Percentiles rank a stretch among this genome's conserved stretches.
Conservation (phyloP, 1,140 invertebrate genomes). For the Lineus longissimus region DNA sequence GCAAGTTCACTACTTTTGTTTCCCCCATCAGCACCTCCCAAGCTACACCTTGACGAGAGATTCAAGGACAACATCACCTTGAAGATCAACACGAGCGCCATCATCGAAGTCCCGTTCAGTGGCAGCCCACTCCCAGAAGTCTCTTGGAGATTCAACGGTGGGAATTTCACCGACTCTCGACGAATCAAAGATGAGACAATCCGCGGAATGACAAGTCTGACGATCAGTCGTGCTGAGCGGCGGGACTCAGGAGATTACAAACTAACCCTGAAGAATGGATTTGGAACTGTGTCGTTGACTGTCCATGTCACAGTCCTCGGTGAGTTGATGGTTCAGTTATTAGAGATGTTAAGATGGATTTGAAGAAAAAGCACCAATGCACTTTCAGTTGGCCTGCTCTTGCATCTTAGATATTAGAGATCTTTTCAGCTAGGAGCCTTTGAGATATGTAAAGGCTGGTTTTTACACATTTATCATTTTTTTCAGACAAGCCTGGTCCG, state of each 20-base stretch:
- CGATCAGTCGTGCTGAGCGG: constrained; percentile 40
- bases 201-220: constrained; percentile 46
- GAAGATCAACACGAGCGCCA: constrained; percentile 44
- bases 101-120: constrained; percentile 50
- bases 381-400: too few relatives aligned
- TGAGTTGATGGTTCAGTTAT: neutral
- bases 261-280: constrained; percentile 45
- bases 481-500: constrained; percentile 42
- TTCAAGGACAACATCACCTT: constrained; percentile 44
- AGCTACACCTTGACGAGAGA: constrained; percentile 41
- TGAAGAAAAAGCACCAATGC: too few relatives aligned
- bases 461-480: constrained; percentile 2
- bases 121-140: constrained; percentile 47
- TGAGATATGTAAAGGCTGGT: too few relatives aligned
- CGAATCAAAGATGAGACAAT: constrained; percentile 48
- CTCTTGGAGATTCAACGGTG: constrained; percentile 46
- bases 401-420: too few relatives aligned
- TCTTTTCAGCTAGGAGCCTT: too few relatives aligned
- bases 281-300: constrained; percentile 69
- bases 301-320: constrained; percentile 58
- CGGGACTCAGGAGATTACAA: constrained; percentile 47
- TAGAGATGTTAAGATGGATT: neutral
- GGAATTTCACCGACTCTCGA: constrained; percentile 40
- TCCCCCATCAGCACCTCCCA: constrained; percentile 43
- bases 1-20: too few relatives aligned